phyloP scores from a whole-genome alignment of 2,888 invertebrate species.

The Chorisops tibialis region DNA sequence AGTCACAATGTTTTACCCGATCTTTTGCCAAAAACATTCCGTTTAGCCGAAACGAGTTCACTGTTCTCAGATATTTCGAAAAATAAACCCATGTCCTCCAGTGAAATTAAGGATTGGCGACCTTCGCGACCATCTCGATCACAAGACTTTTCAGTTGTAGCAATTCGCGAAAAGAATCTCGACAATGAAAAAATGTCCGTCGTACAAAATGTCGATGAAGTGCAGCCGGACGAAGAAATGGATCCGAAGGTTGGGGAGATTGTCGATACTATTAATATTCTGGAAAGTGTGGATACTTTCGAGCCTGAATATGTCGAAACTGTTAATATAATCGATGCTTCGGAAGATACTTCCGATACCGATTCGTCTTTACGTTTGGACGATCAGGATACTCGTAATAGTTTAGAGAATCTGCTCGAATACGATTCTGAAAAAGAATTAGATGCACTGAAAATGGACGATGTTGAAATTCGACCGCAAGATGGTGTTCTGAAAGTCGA shows the following conservation, averaged over 20 bases:
- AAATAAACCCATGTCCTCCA: constrained; percentile 43
- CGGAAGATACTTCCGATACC: constrained; percentile 51
- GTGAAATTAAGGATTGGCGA: neutral
- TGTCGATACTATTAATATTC: constrained; percentile 55
- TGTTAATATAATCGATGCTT: constrained; percentile 57
- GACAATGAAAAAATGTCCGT: constrained; percentile 61
- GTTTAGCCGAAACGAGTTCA: constrained; percentile 64
- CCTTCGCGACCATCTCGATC: neutral
- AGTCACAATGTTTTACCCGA: constrained; percentile 52
- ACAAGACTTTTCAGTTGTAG: constrained; percentile 61
- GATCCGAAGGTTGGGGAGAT: constrained; percentile 47
- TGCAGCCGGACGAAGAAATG: constrained; percentile 25
- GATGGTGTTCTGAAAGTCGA: constrained; percentile 43
- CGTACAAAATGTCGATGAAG: constrained; percentile 39
- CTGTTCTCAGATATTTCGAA: constrained; percentile 67
- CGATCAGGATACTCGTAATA: constrained; percentile 18
- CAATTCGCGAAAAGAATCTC: constrained; percentile 67
- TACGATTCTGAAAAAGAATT: constrained; percentile 34
- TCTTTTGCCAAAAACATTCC: constrained; percentile 60
- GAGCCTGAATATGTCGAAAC: constrained; percentile 57
- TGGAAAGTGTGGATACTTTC: constrained; percentile 56
- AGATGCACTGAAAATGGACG: constrained; percentile 28
- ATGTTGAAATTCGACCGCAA: constrained; percentile 38
- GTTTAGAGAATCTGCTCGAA: constrained; percentile 34
- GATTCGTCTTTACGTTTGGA: constrained; percentile 50